Base-by-base conservation (phyloP, 53 echinoderm and acorn worm genomes). In the Glandiceps talaboti region DNA sequence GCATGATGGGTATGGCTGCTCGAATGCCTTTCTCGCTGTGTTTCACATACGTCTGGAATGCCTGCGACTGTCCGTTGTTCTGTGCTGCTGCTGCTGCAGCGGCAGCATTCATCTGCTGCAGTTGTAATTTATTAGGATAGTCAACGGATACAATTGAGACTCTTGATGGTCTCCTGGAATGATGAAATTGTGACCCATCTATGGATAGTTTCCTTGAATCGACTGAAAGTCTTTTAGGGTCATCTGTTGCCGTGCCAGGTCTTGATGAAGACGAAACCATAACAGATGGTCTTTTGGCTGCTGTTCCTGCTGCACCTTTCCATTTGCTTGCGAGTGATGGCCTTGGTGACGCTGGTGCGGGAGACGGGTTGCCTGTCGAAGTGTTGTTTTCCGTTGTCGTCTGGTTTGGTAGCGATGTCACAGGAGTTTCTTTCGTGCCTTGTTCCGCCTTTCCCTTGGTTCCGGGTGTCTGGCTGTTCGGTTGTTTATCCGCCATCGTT, bases 1-100 rank as follows among this genome's bases (percentile, higher is more conserved):
- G 90, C 82, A 95, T 76, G 77, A 84, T 87, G 1, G 95, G 95
- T 1, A 95, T 81, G 30, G 95, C 88, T 27, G 83, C 84, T 1
- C 88, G 32, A 20, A 92, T 76, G n/a, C 79, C 30, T 78, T 81
- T 32, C 73, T 81, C 30, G 75, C 74, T 79, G 33, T 12, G 6
- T 45, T 45, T 45, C 64, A 45, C 64, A 20, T 45, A 20, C 64
- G 6, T 6, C 20, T 45, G 64, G 20, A 45, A 45, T 45, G 6
- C 64, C 64, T 45, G 64, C 64, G 64, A 45, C 6, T 45, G 64
- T 20, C 64, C 64, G 20, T 45, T 45, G 64, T 20, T 45, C 20
- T 45, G 64, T 45, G 64, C 20, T 20, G 64, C 64, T 6, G 64
- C 64, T 6, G 64, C 64, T n/a, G n/a, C n/a, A n/a, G n/a, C n/a